Base-by-base conservation (phyloP, 2,888 invertebrate species). In the Dusona sp. region DNA sequence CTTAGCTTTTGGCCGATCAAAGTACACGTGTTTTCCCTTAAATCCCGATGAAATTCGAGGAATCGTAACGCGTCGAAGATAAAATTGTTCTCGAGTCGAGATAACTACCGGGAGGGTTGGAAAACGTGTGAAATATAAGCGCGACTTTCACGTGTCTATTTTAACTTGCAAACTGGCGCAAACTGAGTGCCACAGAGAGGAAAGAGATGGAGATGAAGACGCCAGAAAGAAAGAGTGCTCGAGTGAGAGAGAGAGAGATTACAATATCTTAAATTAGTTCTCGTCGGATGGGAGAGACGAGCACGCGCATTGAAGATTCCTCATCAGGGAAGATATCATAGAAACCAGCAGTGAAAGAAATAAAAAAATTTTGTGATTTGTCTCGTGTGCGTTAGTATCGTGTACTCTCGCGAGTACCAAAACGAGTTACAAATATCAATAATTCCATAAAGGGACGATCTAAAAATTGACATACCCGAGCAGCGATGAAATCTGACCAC, bases 211-310 rank as follows among this genome's bases (percentile, higher is more conserved):
- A 19, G 74, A 75, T 57, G 45, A 64, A 48, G 42, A 64, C 29
- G 42, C 13, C 42, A 25, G 86, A 73, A 51, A 38, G 33, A 33
- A 11, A 57, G 73, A 57, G 57, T 54, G 36, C 38, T 68, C 54
- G 64, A 29, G 45, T 38, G 64, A 64, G 78, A 75, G 54, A 72
- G 73, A 51, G 73, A 83, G 86, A 82, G 74, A 61, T 90, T 89
- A 92, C 90, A 91, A 92, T 92, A 92, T 93, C 93, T 93, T 93
- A 93, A 93, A 93, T 93, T 93, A 93, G 93, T 93, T 90, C 91
- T 89, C 90, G 89, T 89, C 90, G 88, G 88, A 88, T 87, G 90
- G 84, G 87, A 86, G 86, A 85, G 83, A 86, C 87, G 92, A 90
- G 93, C 93, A 92, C 87, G 92, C 93, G 93, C 92, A 91, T 87